Evolutionary conservation across 2,888 invertebrate genomes (phyloP).

Genomic region (Athrips mouffetella): DNA sequence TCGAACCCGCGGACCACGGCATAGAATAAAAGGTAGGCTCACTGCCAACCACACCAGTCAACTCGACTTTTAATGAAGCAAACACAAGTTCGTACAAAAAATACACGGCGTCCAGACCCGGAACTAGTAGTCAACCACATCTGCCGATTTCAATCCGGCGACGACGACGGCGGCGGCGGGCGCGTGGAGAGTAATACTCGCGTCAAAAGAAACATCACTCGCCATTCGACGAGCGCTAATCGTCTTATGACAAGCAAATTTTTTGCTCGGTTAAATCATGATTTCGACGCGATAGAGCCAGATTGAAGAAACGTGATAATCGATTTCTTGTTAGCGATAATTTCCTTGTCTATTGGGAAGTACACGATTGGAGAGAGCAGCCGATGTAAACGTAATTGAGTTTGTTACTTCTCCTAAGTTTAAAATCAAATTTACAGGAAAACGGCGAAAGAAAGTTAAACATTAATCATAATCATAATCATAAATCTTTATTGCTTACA

Average conservation of each 20-base stretch:
- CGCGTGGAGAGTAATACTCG: slow-evolving; percentile 8
- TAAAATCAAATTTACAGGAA: neutral
- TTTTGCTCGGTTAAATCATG: slow-evolving; percentile 46
- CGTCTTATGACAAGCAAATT: slow-evolving; percentile 53
- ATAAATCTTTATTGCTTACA: too few species aligned
- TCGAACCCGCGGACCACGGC: too few species aligned
- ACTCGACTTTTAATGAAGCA: slow-evolving; percentile 20
- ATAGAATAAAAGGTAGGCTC: too few species aligned
- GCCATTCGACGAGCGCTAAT: slow-evolving; percentile 44
- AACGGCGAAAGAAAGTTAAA: neutral
- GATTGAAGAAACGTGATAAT: slow-evolving; percentile 49
- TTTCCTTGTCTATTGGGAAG: slow-evolving; percentile 17
- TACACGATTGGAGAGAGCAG: slow-evolving; percentile 1
- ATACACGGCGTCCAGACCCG: slow-evolving; percentile 47
- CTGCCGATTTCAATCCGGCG: slow-evolving; percentile 25
- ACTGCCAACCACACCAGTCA: too few species aligned
- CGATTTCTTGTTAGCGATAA: slow-evolving; percentile 55
- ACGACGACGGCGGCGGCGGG: too few species aligned
- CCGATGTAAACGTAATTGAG: slow-evolving; percentile 7
- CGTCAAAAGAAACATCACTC: slow-evolving; percentile 29
- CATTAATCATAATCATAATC: slow-evolving; percentile 15
- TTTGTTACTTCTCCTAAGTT: slow-evolving; percentile 4
- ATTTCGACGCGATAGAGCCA: slow-evolving; percentile 39
- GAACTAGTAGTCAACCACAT: slow-evolving; percentile 49
- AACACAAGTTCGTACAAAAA: slow-evolving; percentile 29